A percentile compares a stretch with the other conserved stretches of the same genome.
Evolutionary conservation across 2,113 vertebrate species (phyloP).

Genomic region (Mirounga angustirostris): DNA sequence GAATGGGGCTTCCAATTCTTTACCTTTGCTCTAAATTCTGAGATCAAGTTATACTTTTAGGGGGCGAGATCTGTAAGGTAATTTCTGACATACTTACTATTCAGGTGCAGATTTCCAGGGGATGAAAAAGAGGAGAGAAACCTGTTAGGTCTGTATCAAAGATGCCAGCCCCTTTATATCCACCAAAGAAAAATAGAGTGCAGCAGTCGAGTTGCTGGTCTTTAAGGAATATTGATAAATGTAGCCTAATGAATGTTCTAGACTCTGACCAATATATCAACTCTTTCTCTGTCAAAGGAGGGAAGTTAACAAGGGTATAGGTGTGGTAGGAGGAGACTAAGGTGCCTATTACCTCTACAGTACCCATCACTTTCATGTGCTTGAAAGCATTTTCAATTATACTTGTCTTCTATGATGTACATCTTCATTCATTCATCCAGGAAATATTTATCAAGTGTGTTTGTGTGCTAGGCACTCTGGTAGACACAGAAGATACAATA

Average conservation of each 20-base stretch:
- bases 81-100: not conserved
- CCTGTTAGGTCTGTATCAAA: not conserved
- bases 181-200: not conserved
- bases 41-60: not conserved
- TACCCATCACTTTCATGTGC: not conserved
- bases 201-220: not conserved
- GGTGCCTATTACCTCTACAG: not conserved
- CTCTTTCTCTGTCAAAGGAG: not conserved
- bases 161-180: not conserved
- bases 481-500: not conserved
- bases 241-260: not conserved
- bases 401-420: not conserved
- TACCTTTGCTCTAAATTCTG: not conserved
- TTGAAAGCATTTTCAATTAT: slow-evolving; percentile 34
- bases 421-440: not conserved
- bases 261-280: not conserved
- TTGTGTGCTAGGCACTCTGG: not conserved
- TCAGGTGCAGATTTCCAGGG: not conserved
- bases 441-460: slow-evolving; percentile 42
- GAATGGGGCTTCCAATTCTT: not conserved
- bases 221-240: not conserved
- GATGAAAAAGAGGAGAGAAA: not conserved
- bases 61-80: not conserved
- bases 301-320: not conserved
- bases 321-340: not conserved